A percentile compares a stretch with the other conserved stretches of the same genome.
phyloP scores from a whole-genome alignment of 2,888 invertebrate species.

The Lysandra coridon region DNA sequence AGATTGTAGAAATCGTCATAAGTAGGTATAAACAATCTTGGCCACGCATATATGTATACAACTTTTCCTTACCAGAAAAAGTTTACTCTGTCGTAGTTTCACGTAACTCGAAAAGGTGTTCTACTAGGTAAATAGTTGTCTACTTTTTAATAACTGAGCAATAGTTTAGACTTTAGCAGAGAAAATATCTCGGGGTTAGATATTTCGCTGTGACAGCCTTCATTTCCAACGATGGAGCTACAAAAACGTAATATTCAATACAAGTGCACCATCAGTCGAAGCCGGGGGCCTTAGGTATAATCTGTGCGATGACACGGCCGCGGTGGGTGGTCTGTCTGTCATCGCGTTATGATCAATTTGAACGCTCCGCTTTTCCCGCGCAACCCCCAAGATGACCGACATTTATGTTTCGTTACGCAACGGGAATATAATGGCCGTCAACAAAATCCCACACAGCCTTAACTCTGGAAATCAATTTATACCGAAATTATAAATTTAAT shows the following conservation, averaged over 20 bases:
- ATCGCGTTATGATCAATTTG: constrained; percentile 74
- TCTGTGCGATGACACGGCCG: constrained; percentile 44
- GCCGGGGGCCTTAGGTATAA: not conserved
- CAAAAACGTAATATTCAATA: not conserved
- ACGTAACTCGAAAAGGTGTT: no score
- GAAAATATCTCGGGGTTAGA: no score
- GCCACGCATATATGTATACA: not conserved
- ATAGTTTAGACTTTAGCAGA: no score
- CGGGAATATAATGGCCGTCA: constrained; percentile 48
- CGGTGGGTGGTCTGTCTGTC: constrained; percentile 73
- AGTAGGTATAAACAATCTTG: not conserved
- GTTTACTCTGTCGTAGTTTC: no score
- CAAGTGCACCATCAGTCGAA: not conserved
- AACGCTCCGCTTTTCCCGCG: constrained; percentile 65
- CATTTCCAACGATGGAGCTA: no score
- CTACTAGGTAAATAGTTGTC: no score
- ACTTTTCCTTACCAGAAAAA: no score
- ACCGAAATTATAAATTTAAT: no score
- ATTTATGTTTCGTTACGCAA: constrained; percentile 70
- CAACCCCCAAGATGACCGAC: constrained; percentile 52
- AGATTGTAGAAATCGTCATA: not conserved
- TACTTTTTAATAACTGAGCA: no score
- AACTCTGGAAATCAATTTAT: no score
- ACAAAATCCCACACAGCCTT: constrained; percentile 25
- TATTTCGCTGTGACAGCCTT: no score